Evolutionary conservation across 2,113 vertebrate genomes (phyloP).

Genomic region (Saccopteryx bilineata): DNA sequence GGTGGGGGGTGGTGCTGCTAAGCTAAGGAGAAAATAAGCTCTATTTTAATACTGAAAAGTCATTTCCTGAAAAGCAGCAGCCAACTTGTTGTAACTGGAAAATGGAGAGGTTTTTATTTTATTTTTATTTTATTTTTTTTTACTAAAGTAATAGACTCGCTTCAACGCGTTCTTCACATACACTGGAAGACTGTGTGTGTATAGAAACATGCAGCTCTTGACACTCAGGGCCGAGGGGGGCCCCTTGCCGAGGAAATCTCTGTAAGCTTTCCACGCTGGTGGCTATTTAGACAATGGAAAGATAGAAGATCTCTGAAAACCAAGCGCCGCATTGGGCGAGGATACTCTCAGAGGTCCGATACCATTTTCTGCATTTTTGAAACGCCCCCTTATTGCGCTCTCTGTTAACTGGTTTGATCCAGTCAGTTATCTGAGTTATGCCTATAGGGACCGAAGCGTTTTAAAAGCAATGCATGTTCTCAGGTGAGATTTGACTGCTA

Average conservation of each 20-base stretch:
- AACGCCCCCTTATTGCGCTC: not conserved
- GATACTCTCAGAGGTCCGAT: slow-evolving; percentile 29
- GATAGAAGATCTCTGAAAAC: slow-evolving; percentile 55
- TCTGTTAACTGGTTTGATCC: slow-evolving; percentile 54
- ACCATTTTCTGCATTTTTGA: slow-evolving; percentile 59
- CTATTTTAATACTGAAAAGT: not conserved
- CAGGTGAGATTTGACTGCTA: slow-evolving; percentile 44
- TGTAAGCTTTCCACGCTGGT: slow-evolving; percentile 11
- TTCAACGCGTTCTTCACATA: not conserved
- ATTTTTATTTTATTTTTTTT: not conserved
- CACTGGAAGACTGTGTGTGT: not conserved
- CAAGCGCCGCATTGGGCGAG: not conserved
- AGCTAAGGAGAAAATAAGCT: not conserved
- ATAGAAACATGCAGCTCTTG: not conserved
- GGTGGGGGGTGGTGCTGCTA: not conserved
- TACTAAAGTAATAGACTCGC: not conserved
- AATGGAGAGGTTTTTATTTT: not conserved
- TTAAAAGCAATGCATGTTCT: slow-evolving; percentile 55
- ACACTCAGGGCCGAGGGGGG: not conserved
- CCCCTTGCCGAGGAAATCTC: not conserved
- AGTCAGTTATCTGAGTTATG: slow-evolving; percentile 51
- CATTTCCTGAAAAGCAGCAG: not conserved
- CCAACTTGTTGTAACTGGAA: not conserved
- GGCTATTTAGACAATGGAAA: slow-evolving; percentile 5
- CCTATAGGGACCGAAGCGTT: slow-evolving; percentile 41